Evolutionary conservation across 37 sponge, comb jelly and placozoan species (phyloP), one percentile per base, ranked within the genome.

Genomic region (Lycopodina hypogea): DNA sequence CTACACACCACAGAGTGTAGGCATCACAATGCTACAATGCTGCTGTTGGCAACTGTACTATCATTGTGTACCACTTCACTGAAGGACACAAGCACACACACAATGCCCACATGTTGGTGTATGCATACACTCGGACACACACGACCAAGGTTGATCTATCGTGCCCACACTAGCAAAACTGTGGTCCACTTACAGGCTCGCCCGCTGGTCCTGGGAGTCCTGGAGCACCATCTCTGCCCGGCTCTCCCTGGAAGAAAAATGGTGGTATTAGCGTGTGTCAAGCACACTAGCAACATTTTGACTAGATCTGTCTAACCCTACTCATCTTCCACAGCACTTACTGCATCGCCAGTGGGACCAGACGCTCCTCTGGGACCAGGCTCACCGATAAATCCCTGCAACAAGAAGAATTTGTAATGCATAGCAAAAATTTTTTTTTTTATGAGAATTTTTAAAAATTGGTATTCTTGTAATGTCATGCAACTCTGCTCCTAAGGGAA

Each of bases 181-280:
- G n/a, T n/a, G n/a, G n/a, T 60, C n/a, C 38, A 69, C 89, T 69
- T 68, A 88, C 89, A 63, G 90, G 82, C 23, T 85, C 81, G n/a
- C 90, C 90, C 58, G 78, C 39, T 45, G 74, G 71, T 24, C 90
- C 90, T 33, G 90, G 77, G 42, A 77, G 62, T 14, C 89, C 89
- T 41, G 89, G 79, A 35, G 84, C 78, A 7, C 89, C 88, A 77
- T 81, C 82, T 45, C 67, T 28, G 17, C 88, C 88, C 34, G 88
- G 74, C 12, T 77, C 45, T 50, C 88, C 88, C 88, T 87, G 35
- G 23, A 32, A 29, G 40, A 22, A 71, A 1, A 78, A 28, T n/a
- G 50, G 8, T 15, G 28, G 26, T 7, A 33, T 23, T 2, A 51
- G 18, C 6, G 17, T 37, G 18, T 12, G 42, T n/a, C n/a, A n/a